These are phyloP conservation scores for Amblyornis subalaris DNA, from an alignment of 2,113 vertebrate genomes.

Conservation along the genomic window DNA sequence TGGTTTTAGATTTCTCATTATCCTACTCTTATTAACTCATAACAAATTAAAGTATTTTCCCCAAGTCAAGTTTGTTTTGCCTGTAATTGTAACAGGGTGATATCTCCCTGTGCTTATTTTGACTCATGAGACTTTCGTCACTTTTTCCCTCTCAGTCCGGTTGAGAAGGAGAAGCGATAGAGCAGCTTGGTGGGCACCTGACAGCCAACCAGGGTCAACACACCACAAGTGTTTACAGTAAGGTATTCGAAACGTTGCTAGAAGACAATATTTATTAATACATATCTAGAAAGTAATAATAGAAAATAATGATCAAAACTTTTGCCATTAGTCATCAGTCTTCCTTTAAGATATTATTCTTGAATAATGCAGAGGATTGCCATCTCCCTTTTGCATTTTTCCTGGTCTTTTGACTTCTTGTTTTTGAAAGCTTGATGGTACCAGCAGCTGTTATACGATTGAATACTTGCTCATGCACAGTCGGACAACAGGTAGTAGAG, in stretches of 20 bases:
- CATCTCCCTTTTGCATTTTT: background rate
- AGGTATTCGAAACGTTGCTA: background rate
- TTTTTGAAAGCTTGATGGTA: background rate
- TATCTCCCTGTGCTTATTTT: background rate
- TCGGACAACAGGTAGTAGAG: background rate
- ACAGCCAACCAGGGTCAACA: accelerated
- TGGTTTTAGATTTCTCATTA: background rate
- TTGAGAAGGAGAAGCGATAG: background rate
- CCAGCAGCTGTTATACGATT: background rate
- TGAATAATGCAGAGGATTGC: background rate
- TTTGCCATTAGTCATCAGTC: background rate
- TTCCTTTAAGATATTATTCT: background rate
- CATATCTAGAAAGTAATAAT: background rate
- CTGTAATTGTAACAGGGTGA: accelerated
- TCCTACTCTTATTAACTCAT: background rate
- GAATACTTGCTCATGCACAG: background rate
- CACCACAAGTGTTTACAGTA: background rate
- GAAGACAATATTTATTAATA: background rate
- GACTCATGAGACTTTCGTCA: accelerated
- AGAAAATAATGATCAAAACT: background rate
- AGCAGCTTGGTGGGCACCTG: background rate
- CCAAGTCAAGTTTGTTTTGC: background rate
- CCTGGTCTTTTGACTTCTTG: background rate
- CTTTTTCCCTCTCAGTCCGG: background rate
- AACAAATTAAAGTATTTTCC: background rate